Base-by-base conservation (phyloP, 2,888 invertebrate genomes). In the Smittia sp. region DNA sequence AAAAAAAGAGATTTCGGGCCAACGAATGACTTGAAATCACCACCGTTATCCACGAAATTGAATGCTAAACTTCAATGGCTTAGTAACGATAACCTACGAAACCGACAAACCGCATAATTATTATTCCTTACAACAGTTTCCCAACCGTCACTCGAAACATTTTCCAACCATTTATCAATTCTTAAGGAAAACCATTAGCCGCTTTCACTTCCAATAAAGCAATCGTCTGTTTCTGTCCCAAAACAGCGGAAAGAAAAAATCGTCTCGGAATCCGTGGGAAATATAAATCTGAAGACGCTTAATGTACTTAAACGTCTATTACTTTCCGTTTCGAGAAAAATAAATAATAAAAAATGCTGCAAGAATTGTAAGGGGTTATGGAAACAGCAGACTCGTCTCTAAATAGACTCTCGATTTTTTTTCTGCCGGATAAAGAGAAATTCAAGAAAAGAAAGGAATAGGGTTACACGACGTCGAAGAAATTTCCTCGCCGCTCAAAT, bases 231-330 rank as follows among this genome's bases (percentile, higher is more conserved):
- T 32, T 27, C 41, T 18, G 38, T 25, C 52, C 69, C 52, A 13
- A 15, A 46, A 52, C n/a, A 69, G 46, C n/a, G 25, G 9, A 20
- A 68, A 46, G 46, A 46, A 22, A 68, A 25, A 52, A 32, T 66
- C 25, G 63, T 32, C 20, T 70, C 32, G 22, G 70, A 13, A 70
- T 54, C 70, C 70, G 70, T 70, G 70, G 70, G 70, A 70, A 70
- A 46, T 46, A 46, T 46, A 46, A 46, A 6, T 46, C 46, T 15
- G 11, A 11, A 70, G 41, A 70, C 22, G 27, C 41, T 67, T 70
- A 70, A 70, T 70, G 70, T 58, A 70, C 70, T 70, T 70, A 70
- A 70, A 70, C 54, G 58, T 70, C 70, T 70, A 70, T 70, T 70
- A 70, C 70, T 70, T 70, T 70, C 70, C 54, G 58, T 70, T 70